Evolutionary conservation across 2,797 vertebrate genomes (phyloP).

Genomic region (Periophthalmus magnuspinnatus): DNA sequence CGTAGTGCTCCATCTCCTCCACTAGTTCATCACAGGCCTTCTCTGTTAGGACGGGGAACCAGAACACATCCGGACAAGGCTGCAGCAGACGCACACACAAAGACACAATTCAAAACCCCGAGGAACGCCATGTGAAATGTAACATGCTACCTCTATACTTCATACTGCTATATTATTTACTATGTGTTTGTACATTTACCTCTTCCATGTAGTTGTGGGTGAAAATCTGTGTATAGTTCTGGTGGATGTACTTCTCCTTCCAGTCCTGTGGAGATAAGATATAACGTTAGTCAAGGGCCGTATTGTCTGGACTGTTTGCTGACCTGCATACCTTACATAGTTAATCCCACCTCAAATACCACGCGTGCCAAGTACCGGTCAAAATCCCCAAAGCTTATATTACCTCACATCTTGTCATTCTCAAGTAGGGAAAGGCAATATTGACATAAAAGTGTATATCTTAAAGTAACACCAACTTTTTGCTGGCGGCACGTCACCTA

Average conservation of each 20-base stretch:
- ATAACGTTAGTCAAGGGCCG: conserved; percentile 37
- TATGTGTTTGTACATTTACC: conserved; percentile 67
- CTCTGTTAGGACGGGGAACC: conserved; percentile 95
- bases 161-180: not conserved
- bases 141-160: conserved; percentile 9
- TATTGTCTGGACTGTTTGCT: conserved; percentile 31
- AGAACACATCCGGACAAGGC: conserved; percentile 98
- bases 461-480: not conserved
- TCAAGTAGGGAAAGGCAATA: not conserved
- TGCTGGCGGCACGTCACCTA: too few relatives aligned
- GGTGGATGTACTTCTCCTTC: conserved; percentile 94
- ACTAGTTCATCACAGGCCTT: conserved; percentile 92
- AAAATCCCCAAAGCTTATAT: conserved; percentile 34
- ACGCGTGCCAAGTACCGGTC: conserved; percentile 14
- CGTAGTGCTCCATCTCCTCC: conserved; percentile 94
- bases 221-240: conserved; percentile 93
- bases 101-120: conserved; percentile 34
- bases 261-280: conserved; percentile 83
- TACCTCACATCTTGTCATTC: conserved; percentile 36
- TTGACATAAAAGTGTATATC: not conserved
- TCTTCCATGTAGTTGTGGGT: conserved; percentile 90
- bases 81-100: conserved; percentile 57
- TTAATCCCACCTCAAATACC: conserved; percentile 42
- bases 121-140: conserved; percentile 28
- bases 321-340: conserved; percentile 53